Evolutionary conservation across 2,797 vertebrate species (phyloP), one percentile per base, ranked within the genome.

Genomic region (Myoxocephalus aenaeus): DNA sequence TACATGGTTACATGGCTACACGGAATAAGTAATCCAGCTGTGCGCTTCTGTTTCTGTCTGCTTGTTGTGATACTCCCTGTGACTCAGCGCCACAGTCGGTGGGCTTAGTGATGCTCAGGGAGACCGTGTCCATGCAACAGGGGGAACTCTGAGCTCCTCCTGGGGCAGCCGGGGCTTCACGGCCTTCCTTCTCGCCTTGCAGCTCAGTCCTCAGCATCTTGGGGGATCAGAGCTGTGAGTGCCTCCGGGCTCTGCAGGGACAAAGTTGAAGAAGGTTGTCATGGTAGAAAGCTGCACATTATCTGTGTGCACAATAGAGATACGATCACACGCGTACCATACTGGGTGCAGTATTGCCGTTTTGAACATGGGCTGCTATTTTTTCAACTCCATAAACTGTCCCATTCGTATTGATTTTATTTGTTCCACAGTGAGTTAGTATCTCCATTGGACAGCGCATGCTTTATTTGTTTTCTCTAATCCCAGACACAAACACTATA

Each of bases 391-490:
- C 29, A 77, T 67, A 58, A 79, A 46, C 59, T 29, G 10, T n/a
- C 27, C 36, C 15, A n/a, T 22, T 72, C 29, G 36, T 75, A 51
- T 70, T 85, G 44, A 56, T 75, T 78, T 70, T 69, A 13, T 66
- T 69, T 78, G 48, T 65, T 67, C n/a, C 38, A 27, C 62, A 71
- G 22, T 76, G 57, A 81, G 66, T 74, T 25, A 29, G 42, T 46
- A 40, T 71, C 10, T 66, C n/a, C 25, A 22, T 46, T 40, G 4
- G 36, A 62, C 34, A 42, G 80, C 3, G 40, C 14, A 46, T 70
- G 20, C 51, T 76, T 63, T 74, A 73, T 86, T 82, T 72, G 70
- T 83, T 81, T 77, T 70, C 73, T 86, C 77, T 79, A 73, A 64
- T 72, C 34, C 64, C 44, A 66, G 44, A 80, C 22, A 18, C 70